Conservation (phyloP, 2,113 vertebrate species). For the Phyllostomus discolor region DNA sequence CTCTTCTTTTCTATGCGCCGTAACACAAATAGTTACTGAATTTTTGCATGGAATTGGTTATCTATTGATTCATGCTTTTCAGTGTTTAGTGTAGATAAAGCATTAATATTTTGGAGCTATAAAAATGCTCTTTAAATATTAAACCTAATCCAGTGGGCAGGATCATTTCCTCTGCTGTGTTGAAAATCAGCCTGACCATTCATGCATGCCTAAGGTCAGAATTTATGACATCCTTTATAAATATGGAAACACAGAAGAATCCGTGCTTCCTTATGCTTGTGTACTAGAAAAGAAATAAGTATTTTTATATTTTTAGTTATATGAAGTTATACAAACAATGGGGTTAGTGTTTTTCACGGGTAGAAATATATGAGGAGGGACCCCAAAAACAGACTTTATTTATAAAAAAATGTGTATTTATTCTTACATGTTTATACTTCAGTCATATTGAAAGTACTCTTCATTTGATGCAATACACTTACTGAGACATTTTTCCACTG, state of each 20-base stretch:
- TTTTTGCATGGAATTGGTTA: background rate
- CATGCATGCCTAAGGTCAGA: background rate
- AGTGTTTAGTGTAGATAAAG: conserved; percentile 1
- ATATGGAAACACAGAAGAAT: background rate
- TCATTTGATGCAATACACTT: too few relatives aligned
- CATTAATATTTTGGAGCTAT: background rate
- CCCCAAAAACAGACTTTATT: too few relatives aligned
- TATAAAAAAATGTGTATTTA: too few relatives aligned
- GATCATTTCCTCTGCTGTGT: background rate
- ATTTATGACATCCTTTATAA: conserved; percentile 7
- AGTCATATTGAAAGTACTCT: too few relatives aligned
- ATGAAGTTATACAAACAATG: background rate
- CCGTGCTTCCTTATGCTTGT: background rate
- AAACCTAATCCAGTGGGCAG: conserved; percentile 4
- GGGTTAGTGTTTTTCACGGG: background rate
- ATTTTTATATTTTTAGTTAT: background rate
- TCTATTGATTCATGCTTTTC: background rate
- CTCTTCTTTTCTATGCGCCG: background rate
- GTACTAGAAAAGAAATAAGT: background rate
- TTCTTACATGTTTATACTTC: too few relatives aligned
- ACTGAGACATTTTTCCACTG: too few relatives aligned
- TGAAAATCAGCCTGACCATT: conserved; percentile 17
- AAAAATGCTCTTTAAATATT: conserved; percentile 48
- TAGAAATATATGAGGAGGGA: background rate
- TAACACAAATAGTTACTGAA: background rate